Evolutionary conservation across 2,888 invertebrate genomes (phyloP).

Genomic region (Mayetiola destructor): DNA sequence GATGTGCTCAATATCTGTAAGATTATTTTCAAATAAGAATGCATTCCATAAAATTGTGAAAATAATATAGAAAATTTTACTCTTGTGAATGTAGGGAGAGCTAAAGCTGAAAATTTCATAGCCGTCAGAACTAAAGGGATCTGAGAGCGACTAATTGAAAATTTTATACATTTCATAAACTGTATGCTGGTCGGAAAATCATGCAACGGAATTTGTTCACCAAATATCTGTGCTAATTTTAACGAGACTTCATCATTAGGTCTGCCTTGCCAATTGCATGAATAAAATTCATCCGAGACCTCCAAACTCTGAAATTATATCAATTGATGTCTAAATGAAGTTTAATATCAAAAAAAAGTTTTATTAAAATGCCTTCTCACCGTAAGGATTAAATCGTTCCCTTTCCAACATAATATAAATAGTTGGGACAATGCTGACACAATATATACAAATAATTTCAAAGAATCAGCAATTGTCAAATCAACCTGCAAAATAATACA

Average conservation of each 20-base stretch:
- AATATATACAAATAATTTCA: conserved; percentile 31
- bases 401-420: conserved; percentile 31
- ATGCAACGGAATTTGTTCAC: not conserved
- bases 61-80: conserved; percentile 20
- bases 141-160: conserved; percentile 31
- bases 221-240: not conserved
- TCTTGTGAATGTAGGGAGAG: conserved; percentile 30
- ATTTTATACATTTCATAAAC: conserved; percentile 25
- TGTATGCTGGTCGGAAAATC: conserved; percentile 21
- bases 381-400: conserved; percentile 33
- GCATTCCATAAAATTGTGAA: not conserved
- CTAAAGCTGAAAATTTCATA: conserved; percentile 31
- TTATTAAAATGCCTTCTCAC: conserved; percentile 26
- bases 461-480: conserved; percentile 31
- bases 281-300: conserved; percentile 23
- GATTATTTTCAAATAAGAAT: not conserved
- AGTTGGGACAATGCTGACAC: conserved; percentile 30
- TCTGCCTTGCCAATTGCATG: conserved; percentile 28
- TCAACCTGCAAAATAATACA: conserved; percentile 20
- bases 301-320: conserved; percentile 23
- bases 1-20: conserved; percentile 32
- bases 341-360: not conserved
- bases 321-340: not conserved
- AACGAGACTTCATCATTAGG: not conserved
- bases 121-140: conserved; percentile 30